phyloP scores from a whole-genome alignment of 2,797 vertebrate genomes.

The Echiichthys vipera region DNA sequence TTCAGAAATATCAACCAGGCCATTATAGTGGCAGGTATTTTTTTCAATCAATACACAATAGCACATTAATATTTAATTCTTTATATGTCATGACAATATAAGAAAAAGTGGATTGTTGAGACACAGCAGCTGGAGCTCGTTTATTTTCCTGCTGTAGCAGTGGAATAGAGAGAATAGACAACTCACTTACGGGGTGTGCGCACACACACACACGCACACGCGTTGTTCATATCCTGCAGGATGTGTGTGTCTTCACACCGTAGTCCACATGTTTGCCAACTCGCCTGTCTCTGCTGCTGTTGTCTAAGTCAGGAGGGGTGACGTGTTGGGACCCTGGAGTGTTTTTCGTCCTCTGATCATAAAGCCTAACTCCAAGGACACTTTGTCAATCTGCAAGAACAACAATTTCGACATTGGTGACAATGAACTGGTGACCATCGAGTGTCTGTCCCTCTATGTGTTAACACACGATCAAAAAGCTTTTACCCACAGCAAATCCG shows the following conservation, averaged over 20 bases:
- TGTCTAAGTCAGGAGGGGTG: constrained; percentile 87
- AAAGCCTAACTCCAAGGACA: constrained; percentile 88
- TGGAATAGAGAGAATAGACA: constrained; percentile 53
- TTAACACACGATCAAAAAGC: background rate
- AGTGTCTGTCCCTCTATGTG: constrained; percentile 75
- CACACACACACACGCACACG: background rate
- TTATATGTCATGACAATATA: constrained; percentile 83
- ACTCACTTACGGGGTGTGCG: constrained; percentile 26
- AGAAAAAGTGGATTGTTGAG: constrained; percentile 77
- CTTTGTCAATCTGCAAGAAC: constrained; percentile 87
- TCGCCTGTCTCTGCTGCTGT: constrained; percentile 37
- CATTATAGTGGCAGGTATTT: constrained; percentile 85
- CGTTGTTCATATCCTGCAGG: constrained; percentile 28
- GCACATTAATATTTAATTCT: constrained; percentile 86
- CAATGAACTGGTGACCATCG: constrained; percentile 87
- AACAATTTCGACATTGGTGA: constrained; percentile 83
- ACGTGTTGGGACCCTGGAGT: constrained; percentile 88
- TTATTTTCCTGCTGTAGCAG: constrained; percentile 69
- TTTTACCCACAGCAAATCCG: background rate
- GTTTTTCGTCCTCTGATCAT: constrained; percentile 88
- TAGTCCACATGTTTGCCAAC: constrained; percentile 37
- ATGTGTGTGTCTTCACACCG: constrained; percentile 32
- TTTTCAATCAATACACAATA: constrained; percentile 88
- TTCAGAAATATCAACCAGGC: constrained; percentile 87
- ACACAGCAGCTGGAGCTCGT: constrained; percentile 74